Base-by-base conservation (phyloP, 2,113 vertebrate genomes). In the Melanerpes formicivorus region DNA sequence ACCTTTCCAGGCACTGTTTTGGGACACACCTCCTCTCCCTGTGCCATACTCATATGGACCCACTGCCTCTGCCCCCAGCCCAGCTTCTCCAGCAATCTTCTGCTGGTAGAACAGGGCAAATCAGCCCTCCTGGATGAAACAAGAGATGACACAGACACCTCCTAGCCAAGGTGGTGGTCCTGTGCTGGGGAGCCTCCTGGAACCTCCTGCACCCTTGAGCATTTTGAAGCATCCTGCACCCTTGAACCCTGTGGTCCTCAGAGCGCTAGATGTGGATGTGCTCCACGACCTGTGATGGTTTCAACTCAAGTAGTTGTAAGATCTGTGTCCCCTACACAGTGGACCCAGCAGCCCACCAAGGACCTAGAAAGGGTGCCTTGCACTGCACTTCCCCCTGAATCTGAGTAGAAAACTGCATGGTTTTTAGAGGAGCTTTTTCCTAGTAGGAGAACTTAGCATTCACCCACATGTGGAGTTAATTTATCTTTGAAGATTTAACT, bases 401-500 rank as follows among this genome's bases (percentile, higher is more conserved):
- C 46, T 8, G 30, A 64, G 59, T 3, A 73, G 74, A 17, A 88
- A 18, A 32, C 58, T 77, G 15, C 59, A 3, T 37, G 66, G 34
- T 4, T 76, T 88, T 64, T 14, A 86, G 70, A 78, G 64, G 62
- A 84, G 71, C 76, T 77, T 83, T 34, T 93, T 95, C 97, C 81
- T 46, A 84, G 77, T 48, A 59, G 87, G 66, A 94, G 96, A 97
- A 97, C 95, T 97, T 96, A 80, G 97, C 97, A 97, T 97, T 97
- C 96, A 96, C 97, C 96, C 97, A 96, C 98, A 98, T 98, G 96
- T 98, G 98, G 97, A 97, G 97, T 95, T 96, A 96, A 98, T 98
- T 98, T 97, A 95, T 97, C 84, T 90, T 96, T 96, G 88, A 93
- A 94, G 96, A 97, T 97, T 96, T 97, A 84, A 78, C 97, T 97